Conservation (phyloP, 2,113 vertebrate genomes). For the Dicaeum eximium region DNA sequence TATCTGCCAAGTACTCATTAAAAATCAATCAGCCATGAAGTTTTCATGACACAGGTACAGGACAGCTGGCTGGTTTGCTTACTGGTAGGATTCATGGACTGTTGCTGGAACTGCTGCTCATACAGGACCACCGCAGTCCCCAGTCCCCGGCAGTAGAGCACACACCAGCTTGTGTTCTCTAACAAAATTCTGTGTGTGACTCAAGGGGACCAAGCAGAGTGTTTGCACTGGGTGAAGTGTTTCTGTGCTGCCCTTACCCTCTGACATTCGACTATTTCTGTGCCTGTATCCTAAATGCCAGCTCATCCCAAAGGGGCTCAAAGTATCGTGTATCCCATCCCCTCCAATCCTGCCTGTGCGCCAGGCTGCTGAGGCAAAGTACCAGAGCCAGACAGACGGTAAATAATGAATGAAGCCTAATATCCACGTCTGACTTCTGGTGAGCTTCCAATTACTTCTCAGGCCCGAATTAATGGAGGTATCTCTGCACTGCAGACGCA, state of each 20-base stretch:
- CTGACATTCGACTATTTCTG: not conserved
- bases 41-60: not conserved
- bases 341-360: accelerated
- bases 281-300: not conserved
- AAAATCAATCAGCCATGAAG: not conserved
- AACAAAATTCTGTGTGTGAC: not conserved
- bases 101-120: not conserved
- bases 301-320: not conserved
- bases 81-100: not conserved
- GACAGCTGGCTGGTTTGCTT: not conserved
- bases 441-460: not conserved
- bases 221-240: not conserved
- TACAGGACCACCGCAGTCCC: not conserved
- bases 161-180: not conserved
- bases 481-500: not conserved
- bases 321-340: accelerated
- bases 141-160: accelerated
- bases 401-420: conserved; percentile 2
- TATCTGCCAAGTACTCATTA: not conserved
- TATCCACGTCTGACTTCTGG: not conserved
- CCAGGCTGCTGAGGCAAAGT: not conserved
- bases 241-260: not conserved
- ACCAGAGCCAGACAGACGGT: not conserved
- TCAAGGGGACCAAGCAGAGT: accelerated
- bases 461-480: not conserved